A percentile compares a stretch with the other conserved stretches of the same genome.
Conservation (phyloP, 1,140 invertebrate genomes). For the Macrobrachium nipponense region DNA sequence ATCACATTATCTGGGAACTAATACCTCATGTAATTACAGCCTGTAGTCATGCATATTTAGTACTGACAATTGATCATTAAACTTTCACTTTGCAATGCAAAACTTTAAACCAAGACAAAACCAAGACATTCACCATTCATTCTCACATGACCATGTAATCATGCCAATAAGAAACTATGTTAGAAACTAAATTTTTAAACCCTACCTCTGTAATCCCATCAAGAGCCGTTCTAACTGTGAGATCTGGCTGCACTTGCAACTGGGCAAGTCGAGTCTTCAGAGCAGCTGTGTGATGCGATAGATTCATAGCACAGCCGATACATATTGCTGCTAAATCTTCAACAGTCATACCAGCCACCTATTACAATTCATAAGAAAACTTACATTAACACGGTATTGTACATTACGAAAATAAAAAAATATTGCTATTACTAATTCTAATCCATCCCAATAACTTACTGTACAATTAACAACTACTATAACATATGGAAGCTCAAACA, state of each 20-base stretch:
- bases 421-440: not conserved
- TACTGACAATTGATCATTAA: too few relatives aligned
- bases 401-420: not conserved
- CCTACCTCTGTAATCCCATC: constrained; percentile 58
- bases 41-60: too few relatives aligned
- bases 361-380: not conserved
- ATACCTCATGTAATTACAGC: too few relatives aligned
- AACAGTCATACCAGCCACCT: constrained; percentile 38
- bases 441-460: not conserved
- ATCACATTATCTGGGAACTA: too few relatives aligned
- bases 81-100: too few relatives aligned
- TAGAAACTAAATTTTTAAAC: not conserved
- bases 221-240: constrained; percentile 48
- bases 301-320: constrained; percentile 51
- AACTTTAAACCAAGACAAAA: too few relatives aligned
- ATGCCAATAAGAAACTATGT: not conserved
- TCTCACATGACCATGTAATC: not conserved
- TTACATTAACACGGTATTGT: not conserved
- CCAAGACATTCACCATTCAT: not conserved
- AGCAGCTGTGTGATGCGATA: constrained; percentile 44
- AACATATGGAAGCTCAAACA: not conserved
- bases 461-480: not conserved
- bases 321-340: constrained; percentile 54
- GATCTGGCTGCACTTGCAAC: constrained; percentile 53
- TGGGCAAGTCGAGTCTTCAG: constrained; percentile 47